phyloP scores from a whole-genome alignment of 2,113 vertebrate genomes.

The Nipponia nippon region DNA sequence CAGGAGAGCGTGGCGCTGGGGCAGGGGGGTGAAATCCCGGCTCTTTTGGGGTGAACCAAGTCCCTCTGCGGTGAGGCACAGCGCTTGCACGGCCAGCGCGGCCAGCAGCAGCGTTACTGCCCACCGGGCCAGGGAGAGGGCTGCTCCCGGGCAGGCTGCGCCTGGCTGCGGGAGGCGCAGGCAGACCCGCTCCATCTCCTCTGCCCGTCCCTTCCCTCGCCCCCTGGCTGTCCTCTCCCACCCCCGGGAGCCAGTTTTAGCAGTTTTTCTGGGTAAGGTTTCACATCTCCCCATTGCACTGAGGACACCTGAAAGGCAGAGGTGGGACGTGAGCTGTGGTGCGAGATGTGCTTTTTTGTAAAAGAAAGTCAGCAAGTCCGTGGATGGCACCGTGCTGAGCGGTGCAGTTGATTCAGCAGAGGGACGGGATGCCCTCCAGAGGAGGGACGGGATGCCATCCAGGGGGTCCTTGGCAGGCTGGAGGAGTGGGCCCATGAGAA shows the following conservation, averaged over 20 bases:
- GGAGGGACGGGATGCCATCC: not conserved
- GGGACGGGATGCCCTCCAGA: not conserved
- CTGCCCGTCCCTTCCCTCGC: not conserved
- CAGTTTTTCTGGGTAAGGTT: not conserved
- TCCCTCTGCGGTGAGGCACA: not conserved
- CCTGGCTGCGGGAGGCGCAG: not conserved
- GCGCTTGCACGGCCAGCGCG: rapidly evolving
- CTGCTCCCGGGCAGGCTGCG: not conserved
- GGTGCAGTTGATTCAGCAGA: rapidly evolving
- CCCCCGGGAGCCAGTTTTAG: not conserved
- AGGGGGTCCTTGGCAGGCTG: not conserved
- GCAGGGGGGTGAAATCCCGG: not conserved
- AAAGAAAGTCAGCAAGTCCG: not conserved
- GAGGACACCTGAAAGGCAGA: not conserved
- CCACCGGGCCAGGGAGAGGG: rapidly evolving
- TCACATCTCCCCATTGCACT: not conserved
- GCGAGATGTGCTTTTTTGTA: not conserved
- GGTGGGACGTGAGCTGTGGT: not conserved
- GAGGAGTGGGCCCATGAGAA: not conserved
- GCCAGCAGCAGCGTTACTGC: not conserved
- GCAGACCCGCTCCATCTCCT: not conserved
- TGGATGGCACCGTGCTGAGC: not conserved
- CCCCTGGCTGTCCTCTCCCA: not conserved
- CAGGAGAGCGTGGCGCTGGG: not conserved
- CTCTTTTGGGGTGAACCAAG: not conserved